phyloP scores from a whole-genome alignment of 1,140 invertebrate genomes.

The Neotoxoptera formosana region DNA sequence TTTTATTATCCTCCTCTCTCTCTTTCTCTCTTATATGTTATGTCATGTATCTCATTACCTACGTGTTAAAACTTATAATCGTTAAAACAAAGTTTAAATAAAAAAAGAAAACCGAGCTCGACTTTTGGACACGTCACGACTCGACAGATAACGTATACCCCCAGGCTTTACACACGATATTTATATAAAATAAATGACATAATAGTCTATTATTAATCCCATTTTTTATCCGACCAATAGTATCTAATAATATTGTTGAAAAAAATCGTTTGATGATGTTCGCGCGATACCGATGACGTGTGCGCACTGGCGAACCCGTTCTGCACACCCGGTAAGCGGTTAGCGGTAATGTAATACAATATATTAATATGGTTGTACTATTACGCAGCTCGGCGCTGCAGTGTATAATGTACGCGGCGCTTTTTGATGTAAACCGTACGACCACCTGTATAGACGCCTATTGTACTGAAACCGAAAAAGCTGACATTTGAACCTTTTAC shows the following conservation, averaged over 20 bases:
- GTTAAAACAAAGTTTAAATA: too few species aligned
- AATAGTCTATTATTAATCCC: background rate
- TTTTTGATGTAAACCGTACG: background rate
- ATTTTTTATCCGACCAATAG: background rate
- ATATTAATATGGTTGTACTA: background rate
- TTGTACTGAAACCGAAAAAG: background rate
- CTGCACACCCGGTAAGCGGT: background rate
- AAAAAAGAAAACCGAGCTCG: too few species aligned
- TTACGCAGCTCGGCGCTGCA: background rate
- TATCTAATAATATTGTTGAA: background rate
- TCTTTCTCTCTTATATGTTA: too few species aligned
- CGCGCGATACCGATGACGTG: background rate
- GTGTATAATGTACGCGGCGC: background rate
- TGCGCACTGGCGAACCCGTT: background rate
- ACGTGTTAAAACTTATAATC: too few species aligned
- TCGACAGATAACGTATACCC: too few species aligned
- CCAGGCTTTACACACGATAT: too few species aligned
- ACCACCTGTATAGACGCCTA: background rate
- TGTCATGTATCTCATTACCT: too few species aligned
- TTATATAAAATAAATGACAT: background rate
- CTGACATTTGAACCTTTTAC: background rate
- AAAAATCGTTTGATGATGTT: background rate
- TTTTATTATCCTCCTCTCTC: too few species aligned
- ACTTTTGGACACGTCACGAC: too few species aligned
- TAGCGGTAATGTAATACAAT: background rate